Evolutionary conservation across 2,113 vertebrate genomes (phyloP).

Genomic region (Sorex araneus): DNA sequence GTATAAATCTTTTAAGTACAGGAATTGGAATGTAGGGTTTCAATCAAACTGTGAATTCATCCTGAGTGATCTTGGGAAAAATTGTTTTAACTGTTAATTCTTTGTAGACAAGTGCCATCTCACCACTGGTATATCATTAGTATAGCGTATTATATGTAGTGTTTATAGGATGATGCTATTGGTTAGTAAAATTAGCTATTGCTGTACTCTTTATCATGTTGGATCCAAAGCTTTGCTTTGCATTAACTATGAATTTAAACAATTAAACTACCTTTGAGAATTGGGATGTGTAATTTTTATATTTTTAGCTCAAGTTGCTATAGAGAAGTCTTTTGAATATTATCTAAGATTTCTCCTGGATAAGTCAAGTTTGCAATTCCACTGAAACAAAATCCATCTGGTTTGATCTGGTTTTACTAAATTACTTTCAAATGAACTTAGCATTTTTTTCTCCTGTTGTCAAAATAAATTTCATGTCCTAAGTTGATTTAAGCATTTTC

Average conservation of each 20-base stretch:
- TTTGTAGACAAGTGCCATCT: neutral
- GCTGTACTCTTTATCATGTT: neutral
- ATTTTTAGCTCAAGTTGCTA: neutral
- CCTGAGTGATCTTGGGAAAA: neutral
- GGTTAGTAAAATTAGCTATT: neutral
- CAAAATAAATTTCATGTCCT: neutral
- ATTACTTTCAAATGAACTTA: neutral
- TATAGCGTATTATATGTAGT: neutral
- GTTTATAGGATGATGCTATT: neutral
- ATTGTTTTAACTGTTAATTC: constrained; percentile 6
- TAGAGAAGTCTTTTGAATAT: constrained; percentile 24
- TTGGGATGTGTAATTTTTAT: neutral
- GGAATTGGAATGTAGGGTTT: neutral
- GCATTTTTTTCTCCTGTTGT: neutral
- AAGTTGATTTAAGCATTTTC: constrained; percentile 3
- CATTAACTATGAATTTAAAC: constrained; percentile 22
- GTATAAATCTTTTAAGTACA: neutral
- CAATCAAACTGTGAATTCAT: neutral
- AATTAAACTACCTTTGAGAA: constrained; percentile 33
- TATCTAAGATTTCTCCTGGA: constrained; percentile 12
- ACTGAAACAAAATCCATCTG: neutral
- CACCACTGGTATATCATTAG: neutral
- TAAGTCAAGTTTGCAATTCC: constrained; percentile 36
- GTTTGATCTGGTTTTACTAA: neutral
- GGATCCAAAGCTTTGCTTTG: constrained; percentile 10